Evolutionary conservation across 2,797 vertebrate species (phyloP).

Genomic region (Dallia pectoralis): DNA sequence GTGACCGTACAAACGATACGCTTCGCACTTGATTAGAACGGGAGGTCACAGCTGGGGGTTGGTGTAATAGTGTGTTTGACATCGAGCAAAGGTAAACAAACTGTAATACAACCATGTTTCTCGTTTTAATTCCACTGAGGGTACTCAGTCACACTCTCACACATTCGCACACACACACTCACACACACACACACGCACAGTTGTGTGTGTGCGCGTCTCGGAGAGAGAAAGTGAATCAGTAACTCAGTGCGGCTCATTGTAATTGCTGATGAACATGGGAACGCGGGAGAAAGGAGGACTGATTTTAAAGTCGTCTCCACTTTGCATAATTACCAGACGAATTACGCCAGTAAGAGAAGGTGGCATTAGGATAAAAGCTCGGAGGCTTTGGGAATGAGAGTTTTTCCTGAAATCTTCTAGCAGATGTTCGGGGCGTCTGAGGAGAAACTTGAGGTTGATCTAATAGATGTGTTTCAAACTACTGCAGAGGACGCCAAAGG

Average conservation of each 20-base stretch:
- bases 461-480: constrained; percentile 4
- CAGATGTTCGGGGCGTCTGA: not conserved
- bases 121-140: not conserved
- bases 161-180: not conserved
- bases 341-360: constrained; percentile 22
- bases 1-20: too few species aligned
- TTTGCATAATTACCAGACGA: constrained; percentile 33
- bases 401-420: not conserved
- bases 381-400: constrained; percentile 5
- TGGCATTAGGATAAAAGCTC: constrained; percentile 28
- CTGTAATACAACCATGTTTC: not conserved
- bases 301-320: constrained; percentile 19
- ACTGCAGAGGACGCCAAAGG: not conserved
- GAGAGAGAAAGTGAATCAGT: constrained; percentile 7
- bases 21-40: not conserved
- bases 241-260: not conserved
- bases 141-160: constrained; percentile 8
- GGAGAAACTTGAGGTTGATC: not conserved
- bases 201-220: not conserved
- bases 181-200: too few species aligned
- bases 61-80: not conserved
- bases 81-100: not conserved
- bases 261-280: constrained; percentile 16
- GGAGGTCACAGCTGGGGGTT: not conserved
- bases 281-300: not conserved